Evolutionary conservation across 2,888 invertebrate species (phyloP).

Genomic region (Drosophila tanythrix): DNA sequence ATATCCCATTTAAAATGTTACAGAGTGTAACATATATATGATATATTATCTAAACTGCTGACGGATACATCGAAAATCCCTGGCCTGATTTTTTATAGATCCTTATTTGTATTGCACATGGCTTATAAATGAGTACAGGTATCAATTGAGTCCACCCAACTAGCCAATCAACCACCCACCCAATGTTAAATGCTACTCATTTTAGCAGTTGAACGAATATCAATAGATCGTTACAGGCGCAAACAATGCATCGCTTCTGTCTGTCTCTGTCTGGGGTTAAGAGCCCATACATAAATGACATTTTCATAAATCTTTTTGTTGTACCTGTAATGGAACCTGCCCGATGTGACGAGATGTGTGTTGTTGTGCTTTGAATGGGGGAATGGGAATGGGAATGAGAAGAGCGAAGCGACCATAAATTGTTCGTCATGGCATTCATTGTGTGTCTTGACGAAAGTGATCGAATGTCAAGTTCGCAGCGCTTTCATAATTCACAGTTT

Average conservation of each 20-base stretch:
- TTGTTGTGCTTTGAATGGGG: slow-evolving; percentile 7
- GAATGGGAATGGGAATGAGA: slow-evolving; percentile 19
- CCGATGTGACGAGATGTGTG: slow-evolving; percentile 4
- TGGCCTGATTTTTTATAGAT: neutral
- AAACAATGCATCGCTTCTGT: slow-evolving; percentile 44
- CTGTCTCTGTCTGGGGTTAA: slow-evolving; percentile 24
- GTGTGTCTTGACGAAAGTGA: slow-evolving; percentile 32
- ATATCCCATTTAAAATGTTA: neutral
- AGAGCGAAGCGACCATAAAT: slow-evolving; percentile 47
- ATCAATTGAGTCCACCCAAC: neutral
- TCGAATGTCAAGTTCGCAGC: slow-evolving; percentile 50
- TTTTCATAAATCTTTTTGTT: slow-evolving; percentile 60
- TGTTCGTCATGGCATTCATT: slow-evolving; percentile 43
- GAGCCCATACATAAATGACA: slow-evolving; percentile 31
- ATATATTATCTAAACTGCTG: neutral
- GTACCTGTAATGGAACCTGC: slow-evolving; percentile 21
- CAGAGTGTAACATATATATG: neutral
- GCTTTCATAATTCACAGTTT: slow-evolving; percentile 30
- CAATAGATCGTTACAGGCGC: slow-evolving; percentile 39
- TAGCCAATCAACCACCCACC: neutral
- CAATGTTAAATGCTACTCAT: slow-evolving; percentile 1
- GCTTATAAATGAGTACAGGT: neutral
- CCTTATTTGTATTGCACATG: neutral
- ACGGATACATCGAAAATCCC: neutral
- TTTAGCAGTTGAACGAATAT: slow-evolving; percentile 36